Evolutionary conservation across 2,888 invertebrate species (phyloP).

Genomic region (Coremacera marginata): DNA sequence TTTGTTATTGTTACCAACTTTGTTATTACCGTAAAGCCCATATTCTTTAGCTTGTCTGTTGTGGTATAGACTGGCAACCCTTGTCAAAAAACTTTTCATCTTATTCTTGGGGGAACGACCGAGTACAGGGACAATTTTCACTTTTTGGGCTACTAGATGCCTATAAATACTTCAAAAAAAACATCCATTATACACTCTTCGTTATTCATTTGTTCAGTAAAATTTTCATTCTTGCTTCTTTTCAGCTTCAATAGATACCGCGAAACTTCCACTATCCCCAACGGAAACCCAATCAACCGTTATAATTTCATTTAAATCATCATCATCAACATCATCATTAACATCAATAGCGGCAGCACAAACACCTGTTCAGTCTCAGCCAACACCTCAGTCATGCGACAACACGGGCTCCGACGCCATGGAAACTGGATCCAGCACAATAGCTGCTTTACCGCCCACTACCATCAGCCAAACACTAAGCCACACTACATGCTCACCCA

Average conservation of each 20-base stretch:
- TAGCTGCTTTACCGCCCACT: neutral
- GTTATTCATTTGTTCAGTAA: neutral
- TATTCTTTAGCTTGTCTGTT: neutral
- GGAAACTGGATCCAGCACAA: slow-evolving; percentile 23
- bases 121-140: too few relatives aligned
- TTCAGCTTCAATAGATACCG: slow-evolving; percentile 54
- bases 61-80: neutral
- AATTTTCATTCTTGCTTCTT: slow-evolving; percentile 35
- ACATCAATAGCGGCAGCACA: slow-evolving; percentile 41
- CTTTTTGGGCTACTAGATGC: neutral
- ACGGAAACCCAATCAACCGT: slow-evolving; percentile 69
- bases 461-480: neutral
- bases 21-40: too few relatives aligned
- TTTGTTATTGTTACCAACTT: neutral
- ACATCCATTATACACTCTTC: neutral
- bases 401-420: slow-evolving; percentile 71
- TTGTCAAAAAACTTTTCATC: slow-evolving; percentile 20
- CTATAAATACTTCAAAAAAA: neutral
- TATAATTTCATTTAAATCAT: slow-evolving; percentile 69
- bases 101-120: neutral
- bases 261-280: slow-evolving; percentile 50
- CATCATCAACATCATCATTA: slow-evolving; percentile 58
- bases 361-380: slow-evolving; percentile 62
- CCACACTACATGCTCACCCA: slow-evolving; percentile 59
- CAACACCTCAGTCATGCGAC: slow-evolving; percentile 71